Evolutionary conservation across 1,140 invertebrate species (phyloP), one percentile per base, ranked within the genome.

Genomic region (Zaprionus ghesquierei): DNA sequence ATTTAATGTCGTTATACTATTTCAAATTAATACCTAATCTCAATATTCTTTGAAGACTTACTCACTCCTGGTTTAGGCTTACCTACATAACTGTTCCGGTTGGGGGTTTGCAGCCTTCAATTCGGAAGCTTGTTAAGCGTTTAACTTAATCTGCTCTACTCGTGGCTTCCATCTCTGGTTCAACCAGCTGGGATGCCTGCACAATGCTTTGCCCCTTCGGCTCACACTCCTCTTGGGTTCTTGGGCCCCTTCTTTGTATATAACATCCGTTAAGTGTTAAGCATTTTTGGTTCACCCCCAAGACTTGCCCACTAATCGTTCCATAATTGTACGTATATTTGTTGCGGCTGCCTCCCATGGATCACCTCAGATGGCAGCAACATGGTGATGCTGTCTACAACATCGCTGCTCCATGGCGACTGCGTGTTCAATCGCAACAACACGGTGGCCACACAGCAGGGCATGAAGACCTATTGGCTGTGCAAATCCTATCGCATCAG

Each of bases 381-480:
- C 53, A 86, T 92, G 76, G 90, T 91, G 33, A 92, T 92, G 91
- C 77, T 92, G 44, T 92, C 91, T 23, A 91, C 91, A 35, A 92
- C 91, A n/a, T 92, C 91, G 22, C 71, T 92, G 69, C 80, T 92
- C 20, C 91, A 92, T 72, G 91, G 89, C 55, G 92, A 91, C 50
- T 92, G 91, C 70, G 90, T 92, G 27, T 92, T 92, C 56, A 92
- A 92, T 71, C 86, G 91, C 41, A 92, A 92, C 75, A 92, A 92
- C 75, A 92, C 91, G 35, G 91, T 92, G 29, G 91, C 91, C 66
- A 92, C 91, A 35, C 91, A 92, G 65, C 91, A 92, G 79, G 91
- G 91, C 61, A 92, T 92, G 91, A 92, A 92, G 89, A 92, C 91
- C 29, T 92, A 92, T 62, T 92, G 91, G 91, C 77, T 92, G 46